Percentiles rank a stretch among this genome's conserved stretches.
These are phyloP conservation scores for Bombus cullumanus DNA, from an alignment of 1,140 invertebrate species.

Conservation along the genomic window DNA sequence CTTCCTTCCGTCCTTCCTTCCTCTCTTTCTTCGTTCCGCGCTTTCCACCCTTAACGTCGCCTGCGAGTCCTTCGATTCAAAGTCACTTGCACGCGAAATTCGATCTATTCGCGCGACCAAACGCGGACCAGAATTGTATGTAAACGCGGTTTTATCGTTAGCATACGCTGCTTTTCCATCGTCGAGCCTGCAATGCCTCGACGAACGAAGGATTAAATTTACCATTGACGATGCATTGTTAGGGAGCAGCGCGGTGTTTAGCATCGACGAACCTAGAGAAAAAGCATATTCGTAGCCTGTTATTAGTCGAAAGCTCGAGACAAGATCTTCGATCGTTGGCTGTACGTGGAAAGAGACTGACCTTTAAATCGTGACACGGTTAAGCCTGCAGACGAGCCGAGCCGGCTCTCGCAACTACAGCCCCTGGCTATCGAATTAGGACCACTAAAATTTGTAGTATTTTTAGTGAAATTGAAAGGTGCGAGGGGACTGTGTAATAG, in stretches of 20 bases:
- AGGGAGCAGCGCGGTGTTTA: no score
- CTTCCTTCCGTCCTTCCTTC: slow-evolving; percentile 10
- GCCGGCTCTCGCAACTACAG: not conserved
- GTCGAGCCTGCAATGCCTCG: not conserved
- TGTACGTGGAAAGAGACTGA: slow-evolving; percentile 60
- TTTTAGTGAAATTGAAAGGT: not conserved
- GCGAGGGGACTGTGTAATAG: not conserved
- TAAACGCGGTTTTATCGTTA: no score
- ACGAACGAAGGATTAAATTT: not conserved
- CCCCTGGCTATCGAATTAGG: not conserved
- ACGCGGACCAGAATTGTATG: no score
- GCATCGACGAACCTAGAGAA: not conserved
- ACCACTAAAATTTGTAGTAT: not conserved
- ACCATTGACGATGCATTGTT: slow-evolving; percentile 14
- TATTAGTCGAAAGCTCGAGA: slow-evolving; percentile 52
- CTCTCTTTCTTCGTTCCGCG: not conserved
- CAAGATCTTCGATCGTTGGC: slow-evolving; percentile 59
- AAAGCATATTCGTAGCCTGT: slow-evolving; percentile 21
- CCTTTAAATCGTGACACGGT: slow-evolving; percentile 67
- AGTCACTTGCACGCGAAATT: no score
- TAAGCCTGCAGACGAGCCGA: slow-evolving; percentile 54
- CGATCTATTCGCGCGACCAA: no score
- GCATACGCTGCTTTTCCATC: not conserved
- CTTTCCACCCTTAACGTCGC: not conserved
- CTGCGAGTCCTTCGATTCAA: no score